Evolutionary conservation across 2,797 vertebrate species (phyloP).

Genomic region (Catostomus latipinnis): DNA sequence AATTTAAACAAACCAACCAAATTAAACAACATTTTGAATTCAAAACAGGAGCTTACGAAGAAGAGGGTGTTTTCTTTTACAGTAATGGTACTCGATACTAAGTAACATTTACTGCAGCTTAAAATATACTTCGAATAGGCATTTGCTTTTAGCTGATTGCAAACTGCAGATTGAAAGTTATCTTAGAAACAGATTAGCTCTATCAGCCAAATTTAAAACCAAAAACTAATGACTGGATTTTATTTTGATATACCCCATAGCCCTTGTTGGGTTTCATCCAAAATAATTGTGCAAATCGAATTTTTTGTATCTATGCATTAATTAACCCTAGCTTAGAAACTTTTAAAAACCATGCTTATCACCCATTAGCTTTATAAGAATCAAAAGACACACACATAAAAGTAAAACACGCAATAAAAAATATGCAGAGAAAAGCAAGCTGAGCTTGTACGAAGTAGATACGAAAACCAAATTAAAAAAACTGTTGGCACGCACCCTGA

Average conservation of each 20-base stretch:
- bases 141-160: constrained; percentile 27
- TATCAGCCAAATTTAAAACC: constrained; percentile 15
- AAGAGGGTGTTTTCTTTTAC: constrained; percentile 28
- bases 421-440: neutral
- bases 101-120: constrained; percentile 15
- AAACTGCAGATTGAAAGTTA: constrained; percentile 50
- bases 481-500: constrained; percentile 89
- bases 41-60: constrained; percentile 17
- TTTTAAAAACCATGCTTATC: neutral
- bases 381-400: constrained; percentile 40
- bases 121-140: constrained; percentile 22
- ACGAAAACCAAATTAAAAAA: constrained; percentile 70
- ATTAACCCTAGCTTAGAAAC: constrained; percentile 59
- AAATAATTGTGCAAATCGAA: constrained; percentile 50
- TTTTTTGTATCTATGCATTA: constrained; percentile 16
- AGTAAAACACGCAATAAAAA: constrained; percentile 41
- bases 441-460: constrained; percentile 70
- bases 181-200: neutral
- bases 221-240: constrained; percentile 25
- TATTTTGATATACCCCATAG: constrained; percentile 46
- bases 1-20: constrained; percentile 49
- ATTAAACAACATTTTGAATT: constrained; percentile 1
- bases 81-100: constrained; percentile 17
- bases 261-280: constrained; percentile 49
- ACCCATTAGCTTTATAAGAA: constrained; percentile 52